Evolutionary conservation across 2,113 vertebrate genomes (phyloP), one percentile per base, ranked within the genome.

Genomic region (Crotalus helleri): DNA sequence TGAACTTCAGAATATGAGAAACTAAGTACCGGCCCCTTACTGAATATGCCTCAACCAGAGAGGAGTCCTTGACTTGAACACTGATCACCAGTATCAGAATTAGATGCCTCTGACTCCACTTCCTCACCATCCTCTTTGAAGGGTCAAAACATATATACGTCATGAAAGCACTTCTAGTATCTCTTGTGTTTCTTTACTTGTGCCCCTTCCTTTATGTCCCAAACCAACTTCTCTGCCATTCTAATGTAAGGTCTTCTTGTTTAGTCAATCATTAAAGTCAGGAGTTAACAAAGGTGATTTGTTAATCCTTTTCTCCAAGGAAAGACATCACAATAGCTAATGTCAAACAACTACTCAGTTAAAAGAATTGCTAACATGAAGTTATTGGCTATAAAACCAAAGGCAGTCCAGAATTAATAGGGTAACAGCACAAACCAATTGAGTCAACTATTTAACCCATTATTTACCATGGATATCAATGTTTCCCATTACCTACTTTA

Each of bases 261-360:
- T 64, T 29, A 64, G 12, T 64, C 61, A n/a, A 11, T 64, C 61
- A 64, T 26, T 64, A 64, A 44, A 23, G 46, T 29, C 5, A 58
- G 81, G 26, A 24, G 54, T 58, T 88, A 93, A 93, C n/a, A 13
- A 91, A 74, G 91, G 39, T 74, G 49, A 91, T 88, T 12, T 49
- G 85, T 88, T 88, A 55, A 91, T 91, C 90, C 49, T 46, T 64
- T 57, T 90, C 87, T 86, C 93, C 88, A 49, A 93, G 87, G 74
- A 89, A 92, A 93, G 89, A 23, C 4, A 85, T 12, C 23, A 91
- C 49, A 29, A 4, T 29, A 86, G 51, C 24, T 89, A 19, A 89
- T 33, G n/a, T 49, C 2, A 57, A 54, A 33, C 33, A 87, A 26
- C 17, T 57, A 26, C 90, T 86, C 49, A n/a, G 8, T 64, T 91